Conservation (phyloP, 2,113 vertebrate genomes). For the Hyperopisus bebe region DNA sequence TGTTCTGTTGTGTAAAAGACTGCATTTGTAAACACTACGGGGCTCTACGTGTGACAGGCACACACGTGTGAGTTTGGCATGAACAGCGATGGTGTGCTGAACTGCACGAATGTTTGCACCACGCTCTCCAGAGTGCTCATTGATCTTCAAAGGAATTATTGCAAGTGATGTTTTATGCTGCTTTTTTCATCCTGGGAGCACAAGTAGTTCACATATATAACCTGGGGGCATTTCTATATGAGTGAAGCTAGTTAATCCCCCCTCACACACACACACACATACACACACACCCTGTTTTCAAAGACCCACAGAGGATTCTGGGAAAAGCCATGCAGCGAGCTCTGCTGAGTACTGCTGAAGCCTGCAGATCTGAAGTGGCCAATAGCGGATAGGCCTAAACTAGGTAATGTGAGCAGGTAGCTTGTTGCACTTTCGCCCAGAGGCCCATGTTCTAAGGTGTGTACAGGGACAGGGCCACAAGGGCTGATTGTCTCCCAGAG, state of each 20-base stretch:
- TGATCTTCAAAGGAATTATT: slow-evolving; percentile 5
- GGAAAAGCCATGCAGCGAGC: neutral
- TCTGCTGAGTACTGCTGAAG: neutral
- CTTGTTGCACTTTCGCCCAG: neutral
- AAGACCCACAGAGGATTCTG: neutral
- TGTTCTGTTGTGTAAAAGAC: neutral
- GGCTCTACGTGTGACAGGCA: neutral
- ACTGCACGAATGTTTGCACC: neutral
- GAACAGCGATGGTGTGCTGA: neutral
- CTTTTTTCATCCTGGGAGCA: slow-evolving; percentile 7
- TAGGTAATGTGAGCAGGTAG: neutral
- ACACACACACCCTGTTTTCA: neutral
- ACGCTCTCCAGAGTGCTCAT: neutral
- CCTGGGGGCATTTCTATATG: neutral
- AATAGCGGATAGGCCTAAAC: neutral
- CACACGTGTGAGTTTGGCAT: neutral
- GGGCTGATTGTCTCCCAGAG: neutral
- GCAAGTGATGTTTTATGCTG: slow-evolving; percentile 3
- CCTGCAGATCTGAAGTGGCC: neutral
- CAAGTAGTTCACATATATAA: neutral
- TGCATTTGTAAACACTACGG: neutral
- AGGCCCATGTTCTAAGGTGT: neutral
- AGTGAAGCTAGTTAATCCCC: neutral
- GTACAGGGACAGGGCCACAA: neutral
- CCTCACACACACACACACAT: too few species aligned